These are phyloP conservation scores for Scylla paramamosain DNA, from an alignment of 1,140 invertebrate species.

Conservation along the genomic window DNA sequence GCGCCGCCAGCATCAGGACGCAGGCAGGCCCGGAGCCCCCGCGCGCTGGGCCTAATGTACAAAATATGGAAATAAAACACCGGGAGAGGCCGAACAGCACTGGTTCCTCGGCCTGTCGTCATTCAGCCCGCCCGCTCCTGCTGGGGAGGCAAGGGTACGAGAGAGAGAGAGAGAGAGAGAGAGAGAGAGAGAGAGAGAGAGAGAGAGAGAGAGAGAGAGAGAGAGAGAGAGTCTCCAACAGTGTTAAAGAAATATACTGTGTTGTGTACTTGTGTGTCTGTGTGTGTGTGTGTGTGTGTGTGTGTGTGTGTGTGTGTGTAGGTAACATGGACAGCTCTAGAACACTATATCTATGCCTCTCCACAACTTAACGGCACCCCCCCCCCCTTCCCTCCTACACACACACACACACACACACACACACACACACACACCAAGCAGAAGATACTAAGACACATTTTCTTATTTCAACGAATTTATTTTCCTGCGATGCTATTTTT, in stretches of 20 bases:
- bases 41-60: slow-evolving; percentile 61
- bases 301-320: too few relatives aligned
- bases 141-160: not conserved
- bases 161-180: slow-evolving; percentile 28
- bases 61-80: slow-evolving; percentile 72
- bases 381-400: too few relatives aligned
- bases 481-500: too few relatives aligned
- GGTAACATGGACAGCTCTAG: too few relatives aligned
- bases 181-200: slow-evolving; percentile 9
- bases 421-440: too few relatives aligned
- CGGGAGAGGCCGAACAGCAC: not conserved
- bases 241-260: not conserved
- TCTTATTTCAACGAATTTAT: too few relatives aligned
- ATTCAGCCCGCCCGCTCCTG: not conserved
- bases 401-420: too few relatives aligned
- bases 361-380: too few relatives aligned
- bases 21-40: not conserved
- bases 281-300: too few relatives aligned
- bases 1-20: slow-evolving; percentile 21
- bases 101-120: not conserved
- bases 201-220: not conserved
- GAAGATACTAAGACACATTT: too few relatives aligned
- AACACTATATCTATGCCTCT: too few relatives aligned
- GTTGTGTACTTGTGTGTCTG: too few relatives aligned
- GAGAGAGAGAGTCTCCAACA: not conserved